These are phyloP conservation scores for Crocuta crocuta DNA, from an alignment of 2,113 vertebrate genomes.

Conservation along the genomic window DNA sequence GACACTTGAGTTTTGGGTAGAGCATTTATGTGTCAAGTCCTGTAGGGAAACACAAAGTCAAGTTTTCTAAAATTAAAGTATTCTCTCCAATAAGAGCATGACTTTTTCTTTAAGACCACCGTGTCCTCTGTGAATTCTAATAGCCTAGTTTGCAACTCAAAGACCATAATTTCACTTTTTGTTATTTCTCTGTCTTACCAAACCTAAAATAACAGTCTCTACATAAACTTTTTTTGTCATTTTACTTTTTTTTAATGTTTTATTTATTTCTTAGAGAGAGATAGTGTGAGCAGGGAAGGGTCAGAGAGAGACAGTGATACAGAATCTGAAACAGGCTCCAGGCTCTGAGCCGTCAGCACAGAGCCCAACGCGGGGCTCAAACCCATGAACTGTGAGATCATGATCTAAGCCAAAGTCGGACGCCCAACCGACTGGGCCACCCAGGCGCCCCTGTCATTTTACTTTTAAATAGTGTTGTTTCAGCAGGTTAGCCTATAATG, in stretches of 20 bases:
- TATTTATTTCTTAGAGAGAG: too few species aligned
- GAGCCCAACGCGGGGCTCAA: too few species aligned
- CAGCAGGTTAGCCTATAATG: neutral
- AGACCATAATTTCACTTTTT: neutral
- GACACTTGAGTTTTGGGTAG: neutral
- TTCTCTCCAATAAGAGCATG: neutral
- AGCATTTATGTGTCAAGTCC: neutral
- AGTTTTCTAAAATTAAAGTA: neutral
- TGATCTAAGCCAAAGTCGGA: too few species aligned
- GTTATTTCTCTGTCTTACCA: neutral
- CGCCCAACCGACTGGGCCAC: too few species aligned
- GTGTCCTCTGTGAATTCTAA: neutral
- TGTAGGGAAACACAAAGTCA: neutral
- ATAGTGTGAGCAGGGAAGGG: too few species aligned
- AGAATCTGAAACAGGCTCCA: too few species aligned
- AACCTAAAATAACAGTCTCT: neutral
- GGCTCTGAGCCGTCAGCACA: too few species aligned
- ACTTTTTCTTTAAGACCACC: neutral
- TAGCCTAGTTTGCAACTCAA: conserved; percentile 23
- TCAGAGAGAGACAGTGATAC: too few species aligned
- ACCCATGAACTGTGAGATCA: too few species aligned
- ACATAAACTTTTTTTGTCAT: neutral
- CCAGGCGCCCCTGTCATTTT: neutral
- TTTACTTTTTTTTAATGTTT: neutral
- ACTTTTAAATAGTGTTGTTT: neutral